phyloP scores from a whole-genome alignment of 64 coral and sea anemone species.

The Exaiptasia diaphana region DNA sequence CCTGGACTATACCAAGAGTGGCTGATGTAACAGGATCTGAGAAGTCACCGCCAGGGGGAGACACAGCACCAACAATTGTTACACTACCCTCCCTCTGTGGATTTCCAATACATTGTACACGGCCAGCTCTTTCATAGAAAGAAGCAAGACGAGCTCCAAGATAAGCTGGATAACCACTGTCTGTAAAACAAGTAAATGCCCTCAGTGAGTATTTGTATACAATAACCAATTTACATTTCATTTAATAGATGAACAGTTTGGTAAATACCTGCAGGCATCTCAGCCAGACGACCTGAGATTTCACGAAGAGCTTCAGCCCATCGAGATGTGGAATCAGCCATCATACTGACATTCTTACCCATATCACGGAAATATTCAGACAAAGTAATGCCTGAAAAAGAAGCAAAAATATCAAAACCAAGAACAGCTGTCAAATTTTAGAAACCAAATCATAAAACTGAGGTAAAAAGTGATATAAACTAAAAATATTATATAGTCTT shows the following conservation, averaged over 20 bases:
- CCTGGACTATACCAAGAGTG: slow-evolving; percentile 97
- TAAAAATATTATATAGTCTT: background rate
- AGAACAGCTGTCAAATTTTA: background rate
- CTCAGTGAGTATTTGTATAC: background rate
- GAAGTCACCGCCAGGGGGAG: slow-evolving; percentile 97
- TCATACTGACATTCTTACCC: slow-evolving; percentile 96
- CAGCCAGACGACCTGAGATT: slow-evolving; percentile 94
- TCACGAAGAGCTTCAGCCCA: slow-evolving; percentile 99
- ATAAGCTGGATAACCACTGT: slow-evolving; percentile 95
- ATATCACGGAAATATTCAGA: slow-evolving; percentile 99
- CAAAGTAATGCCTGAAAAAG: slow-evolving; percentile 78
- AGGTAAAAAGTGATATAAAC: background rate
- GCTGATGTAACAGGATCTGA: slow-evolving; percentile 97
- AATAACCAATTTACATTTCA: background rate
- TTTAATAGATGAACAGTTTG: background rate
- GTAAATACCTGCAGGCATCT: slow-evolving; percentile 94
- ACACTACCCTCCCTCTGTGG: slow-evolving; percentile 98
- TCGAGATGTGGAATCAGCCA: slow-evolving; percentile 97
- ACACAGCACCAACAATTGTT: slow-evolving; percentile 96
- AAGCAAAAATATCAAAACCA: background rate
- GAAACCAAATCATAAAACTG: too few relatives aligned
- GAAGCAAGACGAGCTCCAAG: slow-evolving; percentile 96
- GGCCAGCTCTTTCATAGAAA: slow-evolving; percentile 94
- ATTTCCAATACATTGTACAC: slow-evolving; percentile 89
- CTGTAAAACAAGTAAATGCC: slow-evolving; percentile 15